Base-by-base conservation (phyloP, 1,140 invertebrate species). In the Drosophila nebulosa region DNA sequence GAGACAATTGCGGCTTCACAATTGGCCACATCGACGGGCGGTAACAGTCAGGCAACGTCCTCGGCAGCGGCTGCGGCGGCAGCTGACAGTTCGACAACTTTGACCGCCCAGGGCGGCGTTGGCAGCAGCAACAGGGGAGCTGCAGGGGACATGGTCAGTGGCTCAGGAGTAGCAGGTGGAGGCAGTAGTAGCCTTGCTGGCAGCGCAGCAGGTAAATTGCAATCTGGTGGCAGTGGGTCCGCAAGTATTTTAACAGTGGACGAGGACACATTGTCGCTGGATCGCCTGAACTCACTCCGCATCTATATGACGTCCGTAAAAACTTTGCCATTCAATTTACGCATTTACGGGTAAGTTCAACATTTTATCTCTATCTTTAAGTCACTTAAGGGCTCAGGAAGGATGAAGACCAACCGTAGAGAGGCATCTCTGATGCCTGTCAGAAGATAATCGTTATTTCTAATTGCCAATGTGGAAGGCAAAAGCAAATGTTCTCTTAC, bases 1-100 rank as follows among this genome's bases (percentile, higher is more conserved):
- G 91, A 91, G 86, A 91, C 90, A 78, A 91, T 91, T 70, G 90
- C 90, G 73, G 90, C 90, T 63, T 91, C 90, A 57, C 90, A 91
- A 80, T 89, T 91, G 84, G 90, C 90, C 71, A 91, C 90, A 72
- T 91, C 90, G 70, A 91, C 89, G 51, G 74, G 88, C 26, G 70
- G 39, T n/a, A 46, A 46, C 39, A 46, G 39, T 21, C 39, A 46
- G 84, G 90, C 90, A 69, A 91, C 90, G 70, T 91, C 90, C 68
- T 91, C 89, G 36, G 74, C 39, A 46, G 88, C 22, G 60, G 81
- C 56, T 64, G 36, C 64, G 50, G 36, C 64, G 50, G 63, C 56
- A 59, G 56, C 69, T 73, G 78, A 78, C 63, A 79, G 64, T 57
- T 74, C 78, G 70, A 74, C 78, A 68, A 81, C 76, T 73, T 71